These are phyloP conservation scores for Pithecia hirsuta DNA, from an alignment of 2,797 vertebrate species.

Conservation along the genomic window DNA sequence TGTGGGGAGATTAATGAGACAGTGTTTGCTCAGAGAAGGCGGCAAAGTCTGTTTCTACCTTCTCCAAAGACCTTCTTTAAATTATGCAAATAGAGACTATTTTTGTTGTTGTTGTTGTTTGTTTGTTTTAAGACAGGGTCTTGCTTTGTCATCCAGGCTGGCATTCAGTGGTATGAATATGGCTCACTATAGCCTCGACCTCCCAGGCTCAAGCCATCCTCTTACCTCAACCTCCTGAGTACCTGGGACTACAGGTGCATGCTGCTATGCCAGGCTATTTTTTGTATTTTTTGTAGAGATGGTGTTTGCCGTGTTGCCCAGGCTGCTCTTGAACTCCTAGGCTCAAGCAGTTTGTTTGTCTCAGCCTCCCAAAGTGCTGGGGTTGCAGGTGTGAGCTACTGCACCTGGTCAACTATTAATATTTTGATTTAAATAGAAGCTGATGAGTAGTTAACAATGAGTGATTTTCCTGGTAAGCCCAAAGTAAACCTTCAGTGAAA, in stretches of 20 bases:
- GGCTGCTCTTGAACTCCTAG: neutral
- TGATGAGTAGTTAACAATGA: neutral
- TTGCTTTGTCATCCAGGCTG: neutral
- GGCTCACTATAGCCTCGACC: neutral
- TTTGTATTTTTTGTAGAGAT: neutral
- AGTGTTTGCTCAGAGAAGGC: neutral
- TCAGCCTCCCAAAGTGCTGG: neutral
- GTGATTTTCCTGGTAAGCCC: neutral
- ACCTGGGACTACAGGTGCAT: neutral
- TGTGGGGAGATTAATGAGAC: neutral
- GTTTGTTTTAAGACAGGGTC: neutral
- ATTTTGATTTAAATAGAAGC: neutral
- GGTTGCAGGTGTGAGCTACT: neutral
- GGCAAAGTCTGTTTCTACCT: neutral
- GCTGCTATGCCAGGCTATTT: neutral
- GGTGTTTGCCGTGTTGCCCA: neutral
- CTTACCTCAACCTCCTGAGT: neutral
- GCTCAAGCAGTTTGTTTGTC: neutral
- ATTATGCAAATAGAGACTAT: neutral
- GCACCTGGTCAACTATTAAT: neutral
- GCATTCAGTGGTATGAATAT: neutral
- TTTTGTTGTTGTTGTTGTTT: neutral
- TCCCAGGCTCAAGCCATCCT: neutral
- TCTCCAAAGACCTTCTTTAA: neutral
- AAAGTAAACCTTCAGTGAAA: neutral